Base-by-base conservation (phyloP, 2,888 invertebrate genomes). In the Tryphoninae sp. region DNA sequence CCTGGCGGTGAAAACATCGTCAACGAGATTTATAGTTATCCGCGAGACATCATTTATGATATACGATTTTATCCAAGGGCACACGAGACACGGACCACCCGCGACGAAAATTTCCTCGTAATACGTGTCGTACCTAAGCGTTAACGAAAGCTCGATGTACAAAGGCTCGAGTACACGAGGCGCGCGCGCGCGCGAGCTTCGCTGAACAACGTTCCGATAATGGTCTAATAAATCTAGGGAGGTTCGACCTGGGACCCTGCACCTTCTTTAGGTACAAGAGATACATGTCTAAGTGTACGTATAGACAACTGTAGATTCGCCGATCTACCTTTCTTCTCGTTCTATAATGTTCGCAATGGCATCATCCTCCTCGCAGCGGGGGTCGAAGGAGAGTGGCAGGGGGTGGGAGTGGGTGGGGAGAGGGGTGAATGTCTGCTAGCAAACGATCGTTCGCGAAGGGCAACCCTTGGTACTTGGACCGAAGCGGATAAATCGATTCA, bases 171-270 rank as follows among this genome's bases (percentile, higher is more conserved):
- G 40, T 71, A 55, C 11, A 42, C 16, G 19, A 19, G 61, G 73
- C 71, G 65, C 26, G 2, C 67, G 79, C 58, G 77, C 26, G 0
- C 67, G 79, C 58, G 77, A 73, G 59, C 68, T 69, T 82, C 74
- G 75, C 33, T 78, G 83, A 83, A 86, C 86, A 87, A 83, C 86
- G 85, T 78, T 78, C 82, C 84, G 85, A 87, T 89, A 89, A 89
- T 88, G 83, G 88, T 85, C 53, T 85, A 88, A 89, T 89, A 89
- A 89, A 89, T 89, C 88, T 89, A 72, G 49, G 68, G 68, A 33
- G 53, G 40, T 62, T 77, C 55, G 73, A 68, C 72, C 68, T 71
- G 45, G 82, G 86, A 84, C 85, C 86, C 86, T 86, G 86, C 80
- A 81, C 68, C 59, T 68, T 33, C 65, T 61, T 67, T 67, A 68